phyloP scores from a whole-genome alignment of 2,113 vertebrate genomes.

The Epinephelus lanceolatus region DNA sequence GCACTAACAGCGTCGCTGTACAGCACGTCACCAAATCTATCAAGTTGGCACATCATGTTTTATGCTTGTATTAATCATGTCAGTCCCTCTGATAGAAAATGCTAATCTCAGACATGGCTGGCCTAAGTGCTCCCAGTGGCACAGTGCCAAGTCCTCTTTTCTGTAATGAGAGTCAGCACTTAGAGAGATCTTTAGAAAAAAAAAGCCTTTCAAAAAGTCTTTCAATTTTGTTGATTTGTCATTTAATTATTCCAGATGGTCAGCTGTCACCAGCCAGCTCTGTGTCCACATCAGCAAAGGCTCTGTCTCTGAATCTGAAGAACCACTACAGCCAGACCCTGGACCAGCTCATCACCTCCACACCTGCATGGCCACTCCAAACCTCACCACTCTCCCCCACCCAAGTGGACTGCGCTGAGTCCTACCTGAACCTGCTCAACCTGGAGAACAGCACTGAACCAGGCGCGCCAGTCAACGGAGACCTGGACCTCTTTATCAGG shows the following conservation, averaged over 20 bases:
- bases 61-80: constrained; percentile 44
- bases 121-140: constrained; percentile 23
- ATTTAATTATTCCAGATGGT: constrained; percentile 72
- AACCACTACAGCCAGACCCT: constrained; percentile 85
- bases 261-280: constrained; percentile 78
- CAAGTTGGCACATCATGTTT: constrained; percentile 16
- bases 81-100: constrained; percentile 26
- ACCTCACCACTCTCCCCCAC: constrained; percentile 59
- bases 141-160: neutral
- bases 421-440: constrained; percentile 88
- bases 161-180: constrained; percentile 23
- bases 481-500: constrained; percentile 53
- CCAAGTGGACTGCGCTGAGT: constrained; percentile 75
- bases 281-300: constrained; percentile 70
- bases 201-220: neutral
- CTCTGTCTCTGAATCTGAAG: constrained; percentile 89
- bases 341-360: constrained; percentile 86
- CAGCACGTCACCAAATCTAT: too few species aligned
- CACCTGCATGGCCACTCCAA: constrained; percentile 78
- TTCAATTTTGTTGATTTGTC: neutral
- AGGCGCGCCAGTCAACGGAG: neutral
- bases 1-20: too few species aligned
- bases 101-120: constrained; percentile 42
- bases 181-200: neutral
- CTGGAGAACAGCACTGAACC: constrained; percentile 74